Conservation (phyloP, 2,888 invertebrate genomes). For the Drosophila suboccidentalis region DNA sequence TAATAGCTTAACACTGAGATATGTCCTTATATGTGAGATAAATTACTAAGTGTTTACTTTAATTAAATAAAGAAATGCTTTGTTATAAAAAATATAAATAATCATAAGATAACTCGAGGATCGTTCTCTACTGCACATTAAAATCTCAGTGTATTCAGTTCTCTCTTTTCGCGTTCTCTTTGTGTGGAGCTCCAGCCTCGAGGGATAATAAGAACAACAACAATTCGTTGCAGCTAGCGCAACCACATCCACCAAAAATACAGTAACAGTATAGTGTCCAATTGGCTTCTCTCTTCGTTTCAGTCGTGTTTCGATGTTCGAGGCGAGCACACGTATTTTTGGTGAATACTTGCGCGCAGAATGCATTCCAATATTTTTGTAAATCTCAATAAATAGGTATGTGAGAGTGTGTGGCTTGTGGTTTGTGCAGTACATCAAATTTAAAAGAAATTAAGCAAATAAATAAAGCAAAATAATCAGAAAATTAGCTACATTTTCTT, state of each 20-base stretch:
- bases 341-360: slow-evolving; percentile 14
- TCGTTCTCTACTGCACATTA: slow-evolving; percentile 15
- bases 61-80: background rate
- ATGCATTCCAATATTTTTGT: slow-evolving; percentile 53
- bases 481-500: slow-evolving; percentile 19
- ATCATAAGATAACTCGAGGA: background rate
- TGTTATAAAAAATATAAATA: background rate
- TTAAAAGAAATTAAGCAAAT: slow-evolving; percentile 28
- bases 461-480: slow-evolving; percentile 32
- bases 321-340: slow-evolving; percentile 26
- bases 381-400: slow-evolving; percentile 44
- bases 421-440: slow-evolving; percentile 25
- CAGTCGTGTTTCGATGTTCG: slow-evolving; percentile 58
- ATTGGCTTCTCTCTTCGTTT: slow-evolving; percentile 43
- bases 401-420: slow-evolving; percentile 17
- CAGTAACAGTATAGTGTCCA: slow-evolving; percentile 45
- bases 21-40: background rate
- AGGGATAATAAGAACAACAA: slow-evolving; percentile 27
- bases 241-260: slow-evolving; percentile 47
- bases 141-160: slow-evolving; percentile 13
- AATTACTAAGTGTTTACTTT: background rate
- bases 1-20: background rate
- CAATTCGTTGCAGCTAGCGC: slow-evolving; percentile 22
- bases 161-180: slow-evolving; percentile 32
- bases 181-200: slow-evolving; percentile 15